Evolutionary conservation across 2,888 invertebrate species (phyloP).

Genomic region (Agriopis aurantiaria): DNA sequence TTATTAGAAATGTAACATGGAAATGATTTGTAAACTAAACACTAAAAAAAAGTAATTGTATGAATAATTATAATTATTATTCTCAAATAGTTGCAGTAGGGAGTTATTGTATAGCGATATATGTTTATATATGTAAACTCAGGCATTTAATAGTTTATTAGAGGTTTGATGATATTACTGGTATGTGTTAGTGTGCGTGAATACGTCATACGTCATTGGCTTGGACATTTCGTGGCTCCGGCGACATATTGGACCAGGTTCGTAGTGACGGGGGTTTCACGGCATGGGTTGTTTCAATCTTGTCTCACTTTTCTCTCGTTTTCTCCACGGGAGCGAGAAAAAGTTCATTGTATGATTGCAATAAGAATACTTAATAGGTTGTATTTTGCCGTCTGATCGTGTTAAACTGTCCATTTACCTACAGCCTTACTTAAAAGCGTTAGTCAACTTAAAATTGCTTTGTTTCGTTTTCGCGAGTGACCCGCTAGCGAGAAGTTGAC

Average conservation of each 20-base stretch:
- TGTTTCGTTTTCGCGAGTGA: too few species aligned
- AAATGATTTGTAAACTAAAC: conserved; percentile 53
- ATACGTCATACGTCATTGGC: conserved; percentile 59
- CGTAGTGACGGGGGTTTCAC: background rate
- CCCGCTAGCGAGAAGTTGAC: too few species aligned
- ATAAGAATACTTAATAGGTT: too few species aligned
- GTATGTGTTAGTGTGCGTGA: conserved; percentile 79
- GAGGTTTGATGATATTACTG: conserved; percentile 66
- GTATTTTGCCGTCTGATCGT: background rate
- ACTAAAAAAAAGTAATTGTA: conserved; percentile 48
- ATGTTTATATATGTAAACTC: conserved; percentile 72
- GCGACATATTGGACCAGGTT: background rate
- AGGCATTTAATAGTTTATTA: conserved; percentile 81
- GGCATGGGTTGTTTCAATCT: background rate
- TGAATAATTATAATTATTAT: conserved; percentile 44
- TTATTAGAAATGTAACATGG: conserved; percentile 42
- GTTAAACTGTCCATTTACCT: background rate
- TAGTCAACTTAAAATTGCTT: too few species aligned
- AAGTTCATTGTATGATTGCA: background rate
- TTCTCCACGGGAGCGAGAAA: background rate
- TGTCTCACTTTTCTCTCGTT: background rate
- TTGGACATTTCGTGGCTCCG: conserved; percentile 40
- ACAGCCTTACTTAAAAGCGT: too few species aligned
- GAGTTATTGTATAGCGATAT: conserved; percentile 71
- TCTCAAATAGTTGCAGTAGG: conserved; percentile 68